phyloP scores from a whole-genome alignment of 30 jellyfish, hydroid and myxozoan species.

The Pseudorhiza aurosa region DNA sequence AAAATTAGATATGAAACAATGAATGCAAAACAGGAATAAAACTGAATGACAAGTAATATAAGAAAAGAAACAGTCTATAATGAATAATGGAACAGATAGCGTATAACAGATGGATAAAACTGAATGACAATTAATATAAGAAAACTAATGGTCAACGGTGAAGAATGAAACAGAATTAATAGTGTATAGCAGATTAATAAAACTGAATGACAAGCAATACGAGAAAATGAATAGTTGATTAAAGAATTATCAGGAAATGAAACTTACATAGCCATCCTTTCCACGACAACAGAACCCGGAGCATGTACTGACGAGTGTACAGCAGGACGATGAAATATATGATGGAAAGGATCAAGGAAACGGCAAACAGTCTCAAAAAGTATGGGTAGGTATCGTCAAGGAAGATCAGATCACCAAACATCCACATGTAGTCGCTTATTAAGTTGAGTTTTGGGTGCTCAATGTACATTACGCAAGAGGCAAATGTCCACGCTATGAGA shows the following conservation, averaged over 20 bases:
- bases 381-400: slow-evolving; percentile 89
- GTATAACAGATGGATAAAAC: too few relatives aligned
- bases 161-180: neutral
- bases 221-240: neutral
- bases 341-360: slow-evolving; percentile 72
- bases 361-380: slow-evolving; percentile 66
- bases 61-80: neutral
- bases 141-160: neutral
- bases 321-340: slow-evolving; percentile 81
- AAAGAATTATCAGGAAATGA: neutral
- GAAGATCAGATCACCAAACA: slow-evolving; percentile 70
- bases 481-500: slow-evolving; percentile 70
- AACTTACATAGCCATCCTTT: slow-evolving; percentile 96
- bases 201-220: neutral
- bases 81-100: neutral
- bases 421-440: slow-evolving; percentile 81
- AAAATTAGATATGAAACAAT: neutral
- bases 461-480: slow-evolving; percentile 70
- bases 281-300: slow-evolving; percentile 85
- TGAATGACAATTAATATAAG: too few relatives aligned
- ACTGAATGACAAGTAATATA: neutral
- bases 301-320: slow-evolving; percentile 81
- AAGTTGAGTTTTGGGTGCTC: slow-evolving; percentile 91
- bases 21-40: neutral
- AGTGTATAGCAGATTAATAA: neutral